Evolutionary conservation across 2,113 vertebrate species (phyloP).

Genomic region (Madoqua kirkii): DNA sequence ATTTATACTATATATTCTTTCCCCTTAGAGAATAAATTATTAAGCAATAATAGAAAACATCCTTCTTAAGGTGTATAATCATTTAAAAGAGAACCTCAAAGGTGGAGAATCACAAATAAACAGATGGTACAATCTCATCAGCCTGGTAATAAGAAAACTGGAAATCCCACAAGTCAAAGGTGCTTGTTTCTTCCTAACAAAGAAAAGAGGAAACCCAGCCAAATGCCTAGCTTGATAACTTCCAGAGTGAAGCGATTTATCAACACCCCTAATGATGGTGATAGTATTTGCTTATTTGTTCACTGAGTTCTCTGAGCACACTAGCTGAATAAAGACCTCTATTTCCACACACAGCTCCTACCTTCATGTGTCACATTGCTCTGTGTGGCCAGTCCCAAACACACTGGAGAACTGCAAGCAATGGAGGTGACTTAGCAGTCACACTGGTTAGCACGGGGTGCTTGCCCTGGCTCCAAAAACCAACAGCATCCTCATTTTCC

Average conservation of each 20-base stretch:
- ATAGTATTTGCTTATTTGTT: not conserved
- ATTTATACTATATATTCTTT: not conserved
- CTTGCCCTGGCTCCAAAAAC: not conserved
- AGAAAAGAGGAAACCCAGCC: not conserved
- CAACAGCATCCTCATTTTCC: not conserved
- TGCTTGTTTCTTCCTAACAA: not conserved
- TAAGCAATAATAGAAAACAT: not conserved
- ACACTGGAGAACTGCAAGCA: not conserved
- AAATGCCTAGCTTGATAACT: not conserved
- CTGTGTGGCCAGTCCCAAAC: not conserved
- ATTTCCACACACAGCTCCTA: not conserved
- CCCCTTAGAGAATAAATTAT: not conserved
- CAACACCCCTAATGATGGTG: not conserved
- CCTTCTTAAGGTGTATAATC: not conserved
- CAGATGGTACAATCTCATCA: slow-evolving; percentile 5
- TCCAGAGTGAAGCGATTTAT: not conserved
- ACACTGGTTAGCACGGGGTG: not conserved
- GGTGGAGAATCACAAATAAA: not conserved
- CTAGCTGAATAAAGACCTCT: not conserved
- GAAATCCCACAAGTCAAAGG: not conserved
- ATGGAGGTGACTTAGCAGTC: not conserved
- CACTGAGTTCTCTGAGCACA: not conserved
- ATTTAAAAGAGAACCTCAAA: slow-evolving; percentile 6
- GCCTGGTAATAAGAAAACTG: not conserved
- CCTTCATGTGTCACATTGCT: not conserved